Evolutionary conservation across 2,113 vertebrate species (phyloP), one percentile per base, ranked within the genome.

Genomic region (Peromyscus maniculatus): DNA sequence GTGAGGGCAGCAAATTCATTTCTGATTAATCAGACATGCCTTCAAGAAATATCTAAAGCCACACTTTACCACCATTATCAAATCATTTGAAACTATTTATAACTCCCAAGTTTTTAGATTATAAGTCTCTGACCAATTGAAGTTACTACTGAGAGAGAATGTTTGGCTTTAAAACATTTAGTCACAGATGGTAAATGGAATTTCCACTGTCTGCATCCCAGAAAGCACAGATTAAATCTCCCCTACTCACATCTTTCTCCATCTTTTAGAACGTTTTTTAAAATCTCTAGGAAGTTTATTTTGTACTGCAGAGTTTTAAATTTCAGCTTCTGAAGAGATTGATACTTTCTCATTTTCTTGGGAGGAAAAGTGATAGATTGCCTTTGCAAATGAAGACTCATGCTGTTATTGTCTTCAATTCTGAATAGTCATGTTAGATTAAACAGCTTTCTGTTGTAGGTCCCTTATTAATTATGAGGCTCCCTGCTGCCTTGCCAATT

Each of bases 381-480:
- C 95, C 86, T 97, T 91, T 92, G 74, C 95, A 98, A 98, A 98
- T 95, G 71, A 97, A 98, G 88, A 88, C 72, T 84, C 97, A 87
- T 11, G 94, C 96, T 98, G 97, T 89, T 97, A 94, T 19, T 95
- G 52, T 94, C 96, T 97, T 78, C 72, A 96, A 92, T 94, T 98
- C 74, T 64, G 97, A 97, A 93, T 97, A 96, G 91, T 98, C 97
- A 86, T 97, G 91, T 98, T 98, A 94, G 91, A 97, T 98, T 98
- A 98, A 98, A 94, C 79, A 97, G 49, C 55, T 4, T 95, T 98
- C 84, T 97, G 96, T 87, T 96, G 72, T 97, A 95, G 91, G 59
- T 83, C 69, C 82, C 94, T 98, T 98, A 98, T 98, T 98, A 98
- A 98, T 98, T 98, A 97, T 77, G 88, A 96, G 98, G 94, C 82